phyloP scores from a whole-genome alignment of 2,797 vertebrate species.

The Enteromius trimaculatus region DNA sequence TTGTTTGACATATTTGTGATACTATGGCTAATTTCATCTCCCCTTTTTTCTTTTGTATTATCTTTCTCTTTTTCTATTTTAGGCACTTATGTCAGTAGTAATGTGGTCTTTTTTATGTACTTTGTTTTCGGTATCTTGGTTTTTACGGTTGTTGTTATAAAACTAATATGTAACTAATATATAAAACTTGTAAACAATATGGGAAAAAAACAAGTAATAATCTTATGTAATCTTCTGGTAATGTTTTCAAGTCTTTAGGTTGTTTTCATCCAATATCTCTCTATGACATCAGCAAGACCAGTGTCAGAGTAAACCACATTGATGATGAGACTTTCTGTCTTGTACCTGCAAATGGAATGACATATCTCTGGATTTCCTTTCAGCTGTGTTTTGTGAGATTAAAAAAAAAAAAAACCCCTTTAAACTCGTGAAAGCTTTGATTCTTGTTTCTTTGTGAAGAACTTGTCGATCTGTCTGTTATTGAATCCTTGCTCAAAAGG shows the following conservation, averaged over 20 bases:
- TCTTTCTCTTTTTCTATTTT: neutral
- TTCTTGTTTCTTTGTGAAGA: constrained; percentile 8
- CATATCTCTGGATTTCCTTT: neutral
- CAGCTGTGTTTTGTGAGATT: neutral
- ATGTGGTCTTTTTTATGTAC: neutral
- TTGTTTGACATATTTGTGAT: neutral
- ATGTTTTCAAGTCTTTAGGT: neutral
- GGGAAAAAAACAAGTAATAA: neutral
- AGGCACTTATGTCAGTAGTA: neutral
- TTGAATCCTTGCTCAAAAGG: neutral
- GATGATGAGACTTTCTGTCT: neutral
- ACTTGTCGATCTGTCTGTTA: neutral
- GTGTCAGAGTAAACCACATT: neutral
- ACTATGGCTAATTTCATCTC: neutral
- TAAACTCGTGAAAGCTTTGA: neutral
- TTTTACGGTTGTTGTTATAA: neutral
- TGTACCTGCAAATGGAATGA: neutral
- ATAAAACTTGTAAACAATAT: too few species aligned
- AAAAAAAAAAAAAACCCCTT: neutral
- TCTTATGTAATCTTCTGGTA: neutral
- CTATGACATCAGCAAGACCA: neutral
- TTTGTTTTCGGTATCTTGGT: neutral
- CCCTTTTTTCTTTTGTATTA: neutral
- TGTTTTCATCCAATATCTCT: neutral
- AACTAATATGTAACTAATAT: neutral